A percentile compares a stretch with the other conserved stretches of the same genome.
phyloP scores from a whole-genome alignment of 2,797 vertebrate genomes.

The Parauchenoglanis punctatus region DNA sequence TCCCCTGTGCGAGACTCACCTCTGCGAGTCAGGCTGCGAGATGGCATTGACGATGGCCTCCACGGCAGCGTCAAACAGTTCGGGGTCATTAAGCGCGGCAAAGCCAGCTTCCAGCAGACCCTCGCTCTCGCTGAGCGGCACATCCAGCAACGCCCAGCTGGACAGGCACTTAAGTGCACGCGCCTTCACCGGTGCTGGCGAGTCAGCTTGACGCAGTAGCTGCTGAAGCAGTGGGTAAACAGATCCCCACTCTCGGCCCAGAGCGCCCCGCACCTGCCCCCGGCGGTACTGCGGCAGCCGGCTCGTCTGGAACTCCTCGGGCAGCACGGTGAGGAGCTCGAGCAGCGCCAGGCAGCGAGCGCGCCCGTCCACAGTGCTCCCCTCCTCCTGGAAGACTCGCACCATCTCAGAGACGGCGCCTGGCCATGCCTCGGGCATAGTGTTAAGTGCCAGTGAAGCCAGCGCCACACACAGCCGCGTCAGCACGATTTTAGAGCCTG shows the following conservation, averaged over 20 bases:
- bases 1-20: constrained; percentile 70
- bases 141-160: constrained; percentile 96
- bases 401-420: constrained; percentile 97
- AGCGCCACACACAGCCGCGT: constrained; percentile 95
- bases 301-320: constrained; percentile 98
- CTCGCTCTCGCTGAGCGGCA: constrained; percentile 92
- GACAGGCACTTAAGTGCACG: constrained; percentile 97
- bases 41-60: constrained; percentile 98
- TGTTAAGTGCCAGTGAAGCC: constrained; percentile 96
- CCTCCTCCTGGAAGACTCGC: constrained; percentile 93
- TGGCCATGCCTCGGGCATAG: constrained; percentile 97
- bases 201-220: constrained; percentile 89
- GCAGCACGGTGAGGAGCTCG: constrained; percentile 95
- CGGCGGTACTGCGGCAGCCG: constrained; percentile 94
- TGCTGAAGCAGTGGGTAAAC: constrained; percentile 95
- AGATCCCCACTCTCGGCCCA: constrained; percentile 88
- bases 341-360: constrained; percentile 93
- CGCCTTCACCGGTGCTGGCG: constrained; percentile 90
- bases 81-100: constrained; percentile 88
- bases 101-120: constrained; percentile 93
- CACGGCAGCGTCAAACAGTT: constrained; percentile 96
- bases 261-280: constrained; percentile 90
- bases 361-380: constrained; percentile 88
- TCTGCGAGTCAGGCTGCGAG: constrained; percentile 97
- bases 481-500: constrained; percentile 96